These are phyloP conservation scores for Erinaceus europaeus DNA, from an alignment of 2,113 vertebrate genomes.

Conservation along the genomic window DNA sequence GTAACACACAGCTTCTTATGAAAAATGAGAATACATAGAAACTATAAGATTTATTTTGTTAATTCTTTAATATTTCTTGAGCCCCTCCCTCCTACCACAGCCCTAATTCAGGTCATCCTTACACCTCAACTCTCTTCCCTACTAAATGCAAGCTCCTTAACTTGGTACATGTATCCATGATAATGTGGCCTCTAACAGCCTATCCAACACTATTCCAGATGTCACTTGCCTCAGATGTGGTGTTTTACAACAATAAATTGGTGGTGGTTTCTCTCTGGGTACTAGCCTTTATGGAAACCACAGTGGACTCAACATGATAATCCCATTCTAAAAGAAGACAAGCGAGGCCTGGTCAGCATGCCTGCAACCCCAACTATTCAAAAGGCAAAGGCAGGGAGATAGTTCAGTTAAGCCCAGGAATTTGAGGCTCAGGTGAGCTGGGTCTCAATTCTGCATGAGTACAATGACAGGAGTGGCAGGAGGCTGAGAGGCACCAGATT, in stretches of 20 bases:
- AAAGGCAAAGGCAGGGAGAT: neutral
- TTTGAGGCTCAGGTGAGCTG: neutral
- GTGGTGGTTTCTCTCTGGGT: neutral
- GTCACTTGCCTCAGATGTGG: neutral
- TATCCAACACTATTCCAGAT: neutral
- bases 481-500: neutral
- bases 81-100: neutral
- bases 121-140: neutral
- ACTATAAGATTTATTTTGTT: neutral
- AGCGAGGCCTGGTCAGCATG: neutral
- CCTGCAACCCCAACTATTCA: neutral
- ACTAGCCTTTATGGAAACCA: neutral
- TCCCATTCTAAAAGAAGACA: neutral
- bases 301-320: neutral
- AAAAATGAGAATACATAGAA: neutral
- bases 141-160: neutral
- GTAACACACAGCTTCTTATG: neutral
- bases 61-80: conserved; percentile 13
- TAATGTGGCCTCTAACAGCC: neutral
- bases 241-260: neutral
- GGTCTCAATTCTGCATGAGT: neutral
- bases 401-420: neutral
- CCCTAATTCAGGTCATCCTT: neutral
- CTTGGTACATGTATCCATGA: neutral
- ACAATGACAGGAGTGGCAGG: neutral